These are phyloP conservation scores for Autographa gamma DNA, from an alignment of 2,888 invertebrate genomes.

Conservation along the genomic window DNA sequence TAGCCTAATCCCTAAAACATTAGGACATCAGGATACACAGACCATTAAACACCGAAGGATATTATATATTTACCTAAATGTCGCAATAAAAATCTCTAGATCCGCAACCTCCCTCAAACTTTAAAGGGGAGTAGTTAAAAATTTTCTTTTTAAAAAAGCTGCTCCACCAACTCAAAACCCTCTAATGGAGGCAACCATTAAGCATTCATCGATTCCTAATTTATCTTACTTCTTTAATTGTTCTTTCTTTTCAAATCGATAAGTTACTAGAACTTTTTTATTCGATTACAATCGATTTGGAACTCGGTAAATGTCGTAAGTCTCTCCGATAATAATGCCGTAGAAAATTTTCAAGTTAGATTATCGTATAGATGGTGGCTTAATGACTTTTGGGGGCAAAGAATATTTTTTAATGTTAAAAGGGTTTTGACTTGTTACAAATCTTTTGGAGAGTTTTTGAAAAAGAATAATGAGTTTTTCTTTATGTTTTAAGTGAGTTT, in stretches of 20 bases:
- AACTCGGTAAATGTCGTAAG: conserved; percentile 75
- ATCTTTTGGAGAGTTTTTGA: conserved; percentile 16
- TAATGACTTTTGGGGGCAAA: conserved; percentile 53
- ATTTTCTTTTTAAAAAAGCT: conserved; percentile 76
- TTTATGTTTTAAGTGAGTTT: conserved; percentile 2
- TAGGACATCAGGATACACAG: neutral
- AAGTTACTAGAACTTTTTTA: conserved; percentile 75
- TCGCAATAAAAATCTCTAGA: conserved; percentile 57
- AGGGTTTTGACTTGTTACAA: conserved; percentile 16
- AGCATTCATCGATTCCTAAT: conserved; percentile 86
- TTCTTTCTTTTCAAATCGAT: conserved; percentile 78
- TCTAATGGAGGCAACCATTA: conserved; percentile 86
- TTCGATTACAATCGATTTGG: conserved; percentile 73
- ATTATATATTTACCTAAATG: neutral
- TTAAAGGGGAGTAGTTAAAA: conserved; percentile 79
- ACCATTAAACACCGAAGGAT: neutral
- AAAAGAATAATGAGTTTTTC: conserved; percentile 9
- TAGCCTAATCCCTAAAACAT: neutral
- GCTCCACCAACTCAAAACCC: conserved; percentile 80
- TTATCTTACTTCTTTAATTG: conserved; percentile 85
- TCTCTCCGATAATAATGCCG: conserved; percentile 67
- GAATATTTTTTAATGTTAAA: conserved; percentile 27
- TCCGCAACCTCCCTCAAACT: conserved; percentile 72
- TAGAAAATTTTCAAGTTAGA: conserved; percentile 55
- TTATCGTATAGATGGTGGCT: conserved; percentile 52